Evolutionary conservation across 1,140 invertebrate genomes (phyloP).

Genomic region (Aphis craccivora): DNA sequence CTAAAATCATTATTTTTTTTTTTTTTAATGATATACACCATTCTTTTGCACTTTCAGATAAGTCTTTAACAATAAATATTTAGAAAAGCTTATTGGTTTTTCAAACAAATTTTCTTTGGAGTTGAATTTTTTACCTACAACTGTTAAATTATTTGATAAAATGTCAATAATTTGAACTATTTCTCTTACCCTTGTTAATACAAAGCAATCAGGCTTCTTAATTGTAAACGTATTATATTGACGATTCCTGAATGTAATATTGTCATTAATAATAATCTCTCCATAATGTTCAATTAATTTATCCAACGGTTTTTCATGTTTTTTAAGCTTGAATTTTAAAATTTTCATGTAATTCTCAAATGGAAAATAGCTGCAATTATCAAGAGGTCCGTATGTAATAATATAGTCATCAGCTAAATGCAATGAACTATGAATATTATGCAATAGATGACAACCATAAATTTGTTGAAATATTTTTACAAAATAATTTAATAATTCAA

Average conservation of each 20-base stretch:
- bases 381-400: no score
- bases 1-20: neutral
- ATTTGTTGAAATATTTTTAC: neutral
- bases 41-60: neutral
- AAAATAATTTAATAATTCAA: no score
- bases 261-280: neutral
- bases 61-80: neutral
- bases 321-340: no score
- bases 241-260: neutral
- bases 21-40: neutral
- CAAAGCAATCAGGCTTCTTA: neutral
- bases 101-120: neutral
- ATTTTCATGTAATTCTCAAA: no score
- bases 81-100: neutral
- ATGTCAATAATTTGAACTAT: neutral
- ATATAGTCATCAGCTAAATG: neutral
- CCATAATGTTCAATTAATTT: no score
- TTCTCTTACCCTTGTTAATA: neutral
- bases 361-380: no score
- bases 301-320: no score
- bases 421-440: neutral
- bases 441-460: neutral
- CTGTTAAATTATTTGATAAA: neutral
- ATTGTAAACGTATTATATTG: neutral
- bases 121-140: neutral